Conservation (phyloP, 2,113 vertebrate species). For the Corythornis madagascariensis region DNA sequence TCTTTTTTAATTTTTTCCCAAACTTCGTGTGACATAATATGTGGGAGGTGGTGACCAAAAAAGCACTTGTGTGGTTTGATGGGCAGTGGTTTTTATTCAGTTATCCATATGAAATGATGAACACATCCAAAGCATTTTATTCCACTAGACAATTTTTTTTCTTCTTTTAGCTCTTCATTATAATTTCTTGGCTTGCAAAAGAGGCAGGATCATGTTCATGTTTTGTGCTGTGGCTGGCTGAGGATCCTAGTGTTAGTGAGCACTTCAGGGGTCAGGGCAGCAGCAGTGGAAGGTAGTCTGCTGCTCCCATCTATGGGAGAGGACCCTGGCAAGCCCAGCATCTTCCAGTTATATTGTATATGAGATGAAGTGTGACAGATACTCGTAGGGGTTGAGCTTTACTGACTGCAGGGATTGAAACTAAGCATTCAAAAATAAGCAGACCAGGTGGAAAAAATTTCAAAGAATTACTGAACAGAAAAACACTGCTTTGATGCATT, state of each 20-base stretch:
- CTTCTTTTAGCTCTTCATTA: not conserved
- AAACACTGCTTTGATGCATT: not conserved
- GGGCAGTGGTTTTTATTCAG: not conserved
- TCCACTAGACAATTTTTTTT: not conserved
- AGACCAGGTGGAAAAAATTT: not conserved
- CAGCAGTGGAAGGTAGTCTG: not conserved
- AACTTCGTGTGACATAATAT: not conserved
- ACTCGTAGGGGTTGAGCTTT: not conserved
- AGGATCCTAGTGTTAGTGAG: not conserved
- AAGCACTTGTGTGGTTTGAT: not conserved
- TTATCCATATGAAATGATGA: not conserved
- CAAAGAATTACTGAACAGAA: not conserved
- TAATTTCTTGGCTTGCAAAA: not conserved
- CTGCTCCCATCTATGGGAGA: not conserved
- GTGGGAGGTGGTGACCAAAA: not conserved
- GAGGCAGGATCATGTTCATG: not conserved
- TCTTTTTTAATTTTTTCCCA: not conserved
- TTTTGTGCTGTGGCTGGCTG: not conserved
- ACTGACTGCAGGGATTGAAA: not conserved
- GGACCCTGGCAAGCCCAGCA: not conserved
- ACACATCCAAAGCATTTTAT: not conserved
- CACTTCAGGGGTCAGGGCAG: not conserved
- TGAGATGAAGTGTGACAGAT: not conserved
- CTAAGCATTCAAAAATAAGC: not conserved
- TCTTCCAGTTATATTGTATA: not conserved